phyloP scores from a whole-genome alignment of 2,888 invertebrate species.

The Hyalella azteca region DNA sequence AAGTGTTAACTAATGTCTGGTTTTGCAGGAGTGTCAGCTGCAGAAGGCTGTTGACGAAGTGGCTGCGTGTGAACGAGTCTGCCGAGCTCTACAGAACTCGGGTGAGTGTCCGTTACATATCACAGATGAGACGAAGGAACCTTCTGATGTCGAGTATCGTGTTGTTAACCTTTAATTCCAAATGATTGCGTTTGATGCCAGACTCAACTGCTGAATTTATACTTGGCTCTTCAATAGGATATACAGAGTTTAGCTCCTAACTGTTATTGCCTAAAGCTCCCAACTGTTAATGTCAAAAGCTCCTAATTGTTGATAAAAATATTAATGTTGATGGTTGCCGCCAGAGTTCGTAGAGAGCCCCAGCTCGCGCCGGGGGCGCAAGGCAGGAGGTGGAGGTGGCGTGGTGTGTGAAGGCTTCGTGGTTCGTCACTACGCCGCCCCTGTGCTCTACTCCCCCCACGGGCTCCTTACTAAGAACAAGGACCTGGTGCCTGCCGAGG shows the following conservation, averaged over 20 bases:
- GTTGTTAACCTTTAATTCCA: too few species aligned
- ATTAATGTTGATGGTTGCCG: neutral
- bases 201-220: too few species aligned
- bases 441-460: slow-evolving; percentile 62
- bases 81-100: slow-evolving; percentile 51
- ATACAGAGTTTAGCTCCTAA: too few species aligned
- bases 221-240: too few species aligned
- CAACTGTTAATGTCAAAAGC: too few species aligned
- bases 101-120: slow-evolving; percentile 16
- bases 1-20: too few species aligned
- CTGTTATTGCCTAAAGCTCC: too few species aligned
- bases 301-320: too few species aligned
- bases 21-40: slow-evolving; percentile 57
- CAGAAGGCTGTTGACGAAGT: slow-evolving; percentile 52
- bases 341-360: neutral
- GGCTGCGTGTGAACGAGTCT: slow-evolving; percentile 53
- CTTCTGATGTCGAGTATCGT: too few species aligned
- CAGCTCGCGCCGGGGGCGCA: neutral
- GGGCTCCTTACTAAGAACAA: slow-evolving; percentile 63
- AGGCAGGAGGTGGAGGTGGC: neutral
- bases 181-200: too few species aligned
- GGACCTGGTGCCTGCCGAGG: slow-evolving; percentile 62
- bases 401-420: slow-evolving; percentile 13
- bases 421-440: slow-evolving; percentile 59
- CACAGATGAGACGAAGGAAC: too few species aligned